A percentile compares a stretch with the other conserved stretches of the same genome.
Conservation (phyloP, 2,888 invertebrate species). For the Ganaspis brasiliensis region DNA sequence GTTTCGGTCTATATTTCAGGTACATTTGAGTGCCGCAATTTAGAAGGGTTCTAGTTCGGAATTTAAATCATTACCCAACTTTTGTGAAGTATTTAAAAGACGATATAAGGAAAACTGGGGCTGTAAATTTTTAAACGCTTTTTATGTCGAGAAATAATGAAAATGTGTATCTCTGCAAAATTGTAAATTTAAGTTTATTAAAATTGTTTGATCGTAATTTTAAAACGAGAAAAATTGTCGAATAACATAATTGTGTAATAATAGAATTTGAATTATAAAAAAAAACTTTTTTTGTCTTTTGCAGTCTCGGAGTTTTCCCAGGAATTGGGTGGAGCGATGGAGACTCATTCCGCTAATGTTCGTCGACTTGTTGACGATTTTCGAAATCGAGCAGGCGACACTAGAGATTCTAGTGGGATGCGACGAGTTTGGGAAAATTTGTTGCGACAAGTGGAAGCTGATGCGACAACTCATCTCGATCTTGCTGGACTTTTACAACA, state of each 20-base stretch:
- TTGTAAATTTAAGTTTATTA: no score
- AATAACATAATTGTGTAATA: no score
- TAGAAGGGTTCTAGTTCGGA: not conserved
- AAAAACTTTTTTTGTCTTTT: slow-evolving; percentile 31
- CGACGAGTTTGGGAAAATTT: slow-evolving; percentile 96
- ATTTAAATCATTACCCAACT: not conserved
- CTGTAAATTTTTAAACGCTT: not conserved
- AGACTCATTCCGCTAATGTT: slow-evolving; percentile 93
- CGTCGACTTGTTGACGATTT: slow-evolving; percentile 93
- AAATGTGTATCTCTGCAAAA: no score
- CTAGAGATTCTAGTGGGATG: slow-evolving; percentile 91
- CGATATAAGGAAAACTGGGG: not conserved
- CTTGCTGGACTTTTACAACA: slow-evolving; percentile 88
- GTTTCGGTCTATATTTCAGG: slow-evolving; percentile 14
- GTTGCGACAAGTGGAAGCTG: slow-evolving; percentile 94
- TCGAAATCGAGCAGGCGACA: slow-evolving; percentile 91
- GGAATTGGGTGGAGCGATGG: slow-evolving; percentile 93
- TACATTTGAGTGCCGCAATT: slow-evolving; percentile 2
- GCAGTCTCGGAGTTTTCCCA: slow-evolving; percentile 95
- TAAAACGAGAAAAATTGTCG: no score
- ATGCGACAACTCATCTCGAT: slow-evolving; percentile 92
- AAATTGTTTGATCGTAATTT: no score
- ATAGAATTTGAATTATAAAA: no score
- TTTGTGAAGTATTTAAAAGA: not conserved
- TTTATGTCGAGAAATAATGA: no score